phyloP scores from a whole-genome alignment of 2,113 vertebrate species.

The Bothrops jararaca region DNA sequence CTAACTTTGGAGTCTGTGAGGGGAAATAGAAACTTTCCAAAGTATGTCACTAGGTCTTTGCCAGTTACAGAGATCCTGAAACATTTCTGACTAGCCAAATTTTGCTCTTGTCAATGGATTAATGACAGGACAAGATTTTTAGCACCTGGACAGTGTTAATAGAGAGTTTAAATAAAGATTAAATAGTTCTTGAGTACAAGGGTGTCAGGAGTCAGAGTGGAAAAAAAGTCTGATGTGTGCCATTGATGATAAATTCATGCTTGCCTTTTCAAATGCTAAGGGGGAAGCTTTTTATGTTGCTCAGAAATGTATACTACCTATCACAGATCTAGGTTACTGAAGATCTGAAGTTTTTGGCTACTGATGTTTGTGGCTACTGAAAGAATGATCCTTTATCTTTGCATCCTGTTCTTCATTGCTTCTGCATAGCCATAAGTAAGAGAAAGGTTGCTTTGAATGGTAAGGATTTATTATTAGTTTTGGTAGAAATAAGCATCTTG shows the following conservation, averaged over 20 bases:
- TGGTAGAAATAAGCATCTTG: not conserved
- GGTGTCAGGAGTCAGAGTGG: not conserved
- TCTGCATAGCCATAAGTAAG: not conserved
- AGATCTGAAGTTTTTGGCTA: not conserved
- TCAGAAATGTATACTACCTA: not conserved
- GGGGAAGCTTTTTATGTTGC: not conserved
- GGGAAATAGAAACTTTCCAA: not conserved
- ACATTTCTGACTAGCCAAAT: slow-evolving; percentile 36
- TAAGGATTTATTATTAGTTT: too few species aligned
- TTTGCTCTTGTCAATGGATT: slow-evolving; percentile 41
- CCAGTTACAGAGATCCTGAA: slow-evolving; percentile 17
- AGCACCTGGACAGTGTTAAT: slow-evolving; percentile 50
- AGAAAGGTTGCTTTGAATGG: not conserved
- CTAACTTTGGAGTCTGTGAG: not conserved
- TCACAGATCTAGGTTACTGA: not conserved
- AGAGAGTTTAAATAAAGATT: slow-evolving; percentile 20
- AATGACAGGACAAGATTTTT: slow-evolving; percentile 33
- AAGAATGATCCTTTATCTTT: not conserved
- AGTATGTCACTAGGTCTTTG: not conserved
- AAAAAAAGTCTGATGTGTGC: not conserved
- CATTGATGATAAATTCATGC: not conserved
- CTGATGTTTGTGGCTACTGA: not conserved
- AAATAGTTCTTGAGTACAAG: not conserved
- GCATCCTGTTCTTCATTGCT: not conserved
- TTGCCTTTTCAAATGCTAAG: not conserved